Evolutionary conservation across 2,797 vertebrate genomes (phyloP).

Genomic region (Clarias platycephalus): DNA sequence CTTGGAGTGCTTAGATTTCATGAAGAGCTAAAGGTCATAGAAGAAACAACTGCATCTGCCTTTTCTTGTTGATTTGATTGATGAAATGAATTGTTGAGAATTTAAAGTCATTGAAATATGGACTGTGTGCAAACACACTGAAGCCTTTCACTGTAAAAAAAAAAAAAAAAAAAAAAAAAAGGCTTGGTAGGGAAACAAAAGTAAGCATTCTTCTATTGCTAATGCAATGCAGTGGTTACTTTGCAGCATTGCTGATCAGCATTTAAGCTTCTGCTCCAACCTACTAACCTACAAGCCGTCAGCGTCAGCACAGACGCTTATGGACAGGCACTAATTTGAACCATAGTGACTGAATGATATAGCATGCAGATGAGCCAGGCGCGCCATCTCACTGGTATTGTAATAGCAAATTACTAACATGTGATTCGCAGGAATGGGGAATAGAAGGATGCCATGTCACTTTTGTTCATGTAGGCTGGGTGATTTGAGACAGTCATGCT

Average conservation of each 20-base stretch:
- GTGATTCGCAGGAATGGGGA: background rate
- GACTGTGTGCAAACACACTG: background rate
- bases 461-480: background rate
- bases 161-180: background rate
- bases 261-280: background rate
- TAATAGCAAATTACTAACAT: background rate
- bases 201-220: background rate
- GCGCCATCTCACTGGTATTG: background rate
- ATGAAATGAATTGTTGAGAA: slow-evolving; percentile 7
- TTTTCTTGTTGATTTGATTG: background rate
- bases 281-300: background rate
- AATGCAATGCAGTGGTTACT: background rate
- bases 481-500: slow-evolving; percentile 14
- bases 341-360: background rate
- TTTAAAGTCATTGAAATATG: background rate
- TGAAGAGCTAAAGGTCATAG: background rate
- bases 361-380: background rate
- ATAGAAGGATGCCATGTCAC: background rate
- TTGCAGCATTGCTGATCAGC: background rate
- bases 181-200: background rate
- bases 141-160: background rate
- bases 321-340: background rate
- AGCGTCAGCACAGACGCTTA: background rate
- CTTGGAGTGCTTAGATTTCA: slow-evolving; percentile 14
- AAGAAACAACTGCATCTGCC: slow-evolving; percentile 8